Evolutionary conservation across 2,888 invertebrate species (phyloP).

Genomic region (Thecophora atra): DNA sequence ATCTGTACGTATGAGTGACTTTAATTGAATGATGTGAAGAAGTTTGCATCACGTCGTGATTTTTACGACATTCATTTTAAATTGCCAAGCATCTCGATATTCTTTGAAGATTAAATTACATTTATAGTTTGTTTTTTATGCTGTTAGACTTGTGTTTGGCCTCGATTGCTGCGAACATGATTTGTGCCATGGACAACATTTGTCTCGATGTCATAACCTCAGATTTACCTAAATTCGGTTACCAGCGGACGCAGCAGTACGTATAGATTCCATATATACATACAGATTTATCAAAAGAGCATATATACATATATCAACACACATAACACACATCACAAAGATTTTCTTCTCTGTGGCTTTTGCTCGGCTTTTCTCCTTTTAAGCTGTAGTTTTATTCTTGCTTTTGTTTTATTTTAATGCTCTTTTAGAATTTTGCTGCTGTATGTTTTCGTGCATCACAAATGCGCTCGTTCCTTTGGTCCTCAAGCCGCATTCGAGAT

Average conservation of each 20-base stretch:
- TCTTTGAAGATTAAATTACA: not conserved
- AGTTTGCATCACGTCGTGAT: not conserved
- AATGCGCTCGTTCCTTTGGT: slow-evolving; percentile 51
- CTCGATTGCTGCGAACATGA: slow-evolving; percentile 45
- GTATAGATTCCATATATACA: slow-evolving; percentile 35
- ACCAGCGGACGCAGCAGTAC: slow-evolving; percentile 62
- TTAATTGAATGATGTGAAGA: not conserved
- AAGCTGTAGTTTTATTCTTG: not conserved
- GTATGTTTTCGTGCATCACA: slow-evolving; percentile 58
- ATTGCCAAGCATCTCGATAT: not conserved
- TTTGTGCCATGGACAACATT: slow-evolving; percentile 49
- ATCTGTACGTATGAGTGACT: not conserved
- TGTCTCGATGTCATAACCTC: slow-evolving; percentile 55
- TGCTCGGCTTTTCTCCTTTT: not conserved
- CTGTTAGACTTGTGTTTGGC: slow-evolving; percentile 51
- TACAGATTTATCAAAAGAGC: too few species aligned
- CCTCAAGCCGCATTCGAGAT: slow-evolving; percentile 50
- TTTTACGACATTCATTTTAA: not conserved
- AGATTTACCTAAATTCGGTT: slow-evolving; percentile 55
- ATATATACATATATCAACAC: too few species aligned
- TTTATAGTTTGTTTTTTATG: not conserved
- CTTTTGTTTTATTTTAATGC: not conserved
- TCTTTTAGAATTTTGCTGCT: slow-evolving; percentile 54
- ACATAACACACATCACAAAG: too few species aligned
- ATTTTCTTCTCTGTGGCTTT: not conserved